Base-by-base conservation (phyloP, 2,888 invertebrate genomes). In the Conus canariensis region DNA sequence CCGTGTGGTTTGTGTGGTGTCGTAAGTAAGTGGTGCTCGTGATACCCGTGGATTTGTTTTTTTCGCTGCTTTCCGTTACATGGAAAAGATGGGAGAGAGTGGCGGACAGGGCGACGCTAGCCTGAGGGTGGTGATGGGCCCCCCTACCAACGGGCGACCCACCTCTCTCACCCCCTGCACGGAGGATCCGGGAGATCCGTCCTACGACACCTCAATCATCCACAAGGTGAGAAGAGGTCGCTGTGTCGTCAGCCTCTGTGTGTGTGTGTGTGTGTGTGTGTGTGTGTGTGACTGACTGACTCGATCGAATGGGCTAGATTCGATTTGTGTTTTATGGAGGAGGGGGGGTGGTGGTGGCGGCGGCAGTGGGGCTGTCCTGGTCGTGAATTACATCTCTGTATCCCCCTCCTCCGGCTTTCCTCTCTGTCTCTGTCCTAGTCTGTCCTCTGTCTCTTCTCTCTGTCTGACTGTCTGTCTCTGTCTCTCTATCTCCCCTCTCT, bases 121-220 rank as follows among this genome's bases (percentile, higher is more conserved):
- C 30, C 58, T 89, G 85, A 16, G 85, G 82, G 85, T 89, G 83
- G 56, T 89, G 85, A 56, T 56, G 70, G 87, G 87, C 8, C 45
- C 89, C 56, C 82, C 89, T 30, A 64, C 56, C n/a, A 89, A 85
- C 82, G 89, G 89, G 14, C 83, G 89, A 1, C 89, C 89, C 70
- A 45, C 89, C 67, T 89, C 89, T 56, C 85, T 89, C 22, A 83
- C 83, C 64, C 89, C 64, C 14, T 30, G 67, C n/a, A 25, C 67
- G 6, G 89, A 89, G 45, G 85, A 89, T 12, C 64, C 83, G 12
- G n/a, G n/a, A 10, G 89, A 89, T 25, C 82, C 82, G n/a, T n/a
- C 83, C 56, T 89, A 89, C 83, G 89, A 89, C 58, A 89, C 80
- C 45, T 83, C 83, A n/a, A 89, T 89, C 56, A 89, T 89, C 16